A percentile compares a stretch with the other conserved stretches of the same genome.
These are phyloP conservation scores for Coleophora deauratella DNA, from an alignment of 2,888 invertebrate genomes.

Conservation along the genomic window DNA sequence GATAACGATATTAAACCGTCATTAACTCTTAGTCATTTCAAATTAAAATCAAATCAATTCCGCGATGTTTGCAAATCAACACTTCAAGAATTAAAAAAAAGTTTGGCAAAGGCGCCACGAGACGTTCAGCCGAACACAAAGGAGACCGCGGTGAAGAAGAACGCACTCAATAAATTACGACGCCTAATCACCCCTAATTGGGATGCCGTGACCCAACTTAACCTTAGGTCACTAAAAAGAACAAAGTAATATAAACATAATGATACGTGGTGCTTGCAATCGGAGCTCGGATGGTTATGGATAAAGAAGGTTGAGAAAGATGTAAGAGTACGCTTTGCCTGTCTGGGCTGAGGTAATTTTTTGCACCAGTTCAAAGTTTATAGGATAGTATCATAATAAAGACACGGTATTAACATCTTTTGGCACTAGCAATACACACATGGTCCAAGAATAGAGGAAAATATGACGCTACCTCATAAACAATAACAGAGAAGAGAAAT, in stretches of 20 bases:
- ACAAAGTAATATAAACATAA: constrained; percentile 69
- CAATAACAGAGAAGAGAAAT: no score
- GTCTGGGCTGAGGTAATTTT: no score
- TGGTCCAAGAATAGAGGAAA: no score
- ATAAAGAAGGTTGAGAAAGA: not conserved
- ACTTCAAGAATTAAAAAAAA: constrained; percentile 34
- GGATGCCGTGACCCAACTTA: constrained; percentile 67
- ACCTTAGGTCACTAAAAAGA: constrained; percentile 61
- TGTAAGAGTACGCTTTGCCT: no score
- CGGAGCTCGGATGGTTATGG: constrained; percentile 12
- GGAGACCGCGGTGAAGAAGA: constrained; percentile 46
- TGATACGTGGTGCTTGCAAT: constrained; percentile 56
- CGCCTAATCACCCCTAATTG: constrained; percentile 71
- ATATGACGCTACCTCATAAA: no score
- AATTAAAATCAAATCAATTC: constrained; percentile 24
- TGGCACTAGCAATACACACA: no score
- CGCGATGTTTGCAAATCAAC: constrained; percentile 54
- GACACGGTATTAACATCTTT: no score
- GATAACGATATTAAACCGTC: not conserved
- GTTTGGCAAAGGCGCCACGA: constrained; percentile 44
- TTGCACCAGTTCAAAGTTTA: no score
- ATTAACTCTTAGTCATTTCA: constrained; percentile 1
- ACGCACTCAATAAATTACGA: constrained; percentile 69
- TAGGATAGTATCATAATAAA: no score
- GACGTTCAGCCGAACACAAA: constrained; percentile 32